phyloP scores from a whole-genome alignment of 2,113 vertebrate species.

The Enhydra lutris region DNA sequence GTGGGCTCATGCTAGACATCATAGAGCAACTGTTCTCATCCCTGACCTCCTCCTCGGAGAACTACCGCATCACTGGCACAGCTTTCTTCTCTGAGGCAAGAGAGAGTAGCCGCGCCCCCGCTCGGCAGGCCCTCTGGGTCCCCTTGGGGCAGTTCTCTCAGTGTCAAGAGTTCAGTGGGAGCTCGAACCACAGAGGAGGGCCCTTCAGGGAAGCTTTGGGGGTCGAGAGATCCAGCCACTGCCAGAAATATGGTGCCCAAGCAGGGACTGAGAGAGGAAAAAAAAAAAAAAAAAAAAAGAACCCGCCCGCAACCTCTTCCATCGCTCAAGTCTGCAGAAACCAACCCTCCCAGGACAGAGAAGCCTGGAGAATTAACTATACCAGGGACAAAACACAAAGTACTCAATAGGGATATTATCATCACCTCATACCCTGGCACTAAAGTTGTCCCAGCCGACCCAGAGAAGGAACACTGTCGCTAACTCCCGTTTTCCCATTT shows the following conservation, averaged over 20 bases:
- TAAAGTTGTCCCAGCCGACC: background rate
- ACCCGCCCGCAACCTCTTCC: background rate
- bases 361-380: background rate
- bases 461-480: background rate
- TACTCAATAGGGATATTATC: background rate
- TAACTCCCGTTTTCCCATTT: background rate
- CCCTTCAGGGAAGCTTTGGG: background rate
- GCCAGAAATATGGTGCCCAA: background rate
- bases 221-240: background rate
- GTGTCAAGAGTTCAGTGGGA: background rate
- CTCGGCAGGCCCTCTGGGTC: background rate
- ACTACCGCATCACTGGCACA: conserved; percentile 61
- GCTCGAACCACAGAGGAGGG: fast-evolving
- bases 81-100: conserved; percentile 77
- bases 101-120: background rate
- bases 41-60: conserved; percentile 70
- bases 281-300: background rate
- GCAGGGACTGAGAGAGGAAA: background rate
- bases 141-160: background rate
- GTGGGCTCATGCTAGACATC: conserved; percentile 37
- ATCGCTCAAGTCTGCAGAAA: background rate
- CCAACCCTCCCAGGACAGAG: background rate
- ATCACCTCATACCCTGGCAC: background rate
- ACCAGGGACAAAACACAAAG: background rate
- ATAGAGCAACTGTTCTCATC: conserved; percentile 28